These are phyloP conservation scores for Patiria miniata DNA, from an alignment of 35 echinoderm and acorn worm species.

Conservation along the genomic window DNA sequence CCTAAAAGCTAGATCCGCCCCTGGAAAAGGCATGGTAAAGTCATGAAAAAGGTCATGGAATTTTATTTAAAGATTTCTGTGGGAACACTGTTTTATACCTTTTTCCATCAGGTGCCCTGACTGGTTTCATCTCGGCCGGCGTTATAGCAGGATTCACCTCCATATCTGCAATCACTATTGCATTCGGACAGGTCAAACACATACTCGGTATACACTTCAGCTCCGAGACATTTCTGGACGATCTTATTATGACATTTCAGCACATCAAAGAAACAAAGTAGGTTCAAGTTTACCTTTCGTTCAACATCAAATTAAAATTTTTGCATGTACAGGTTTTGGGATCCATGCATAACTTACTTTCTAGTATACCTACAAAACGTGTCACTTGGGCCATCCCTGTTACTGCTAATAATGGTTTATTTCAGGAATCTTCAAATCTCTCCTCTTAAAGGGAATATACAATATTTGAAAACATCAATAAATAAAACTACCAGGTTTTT, in stretches of 20 bases:
- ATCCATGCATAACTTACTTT: neutral
- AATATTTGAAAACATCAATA: no score
- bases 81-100: neutral
- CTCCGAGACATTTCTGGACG: conserved; percentile 62
- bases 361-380: neutral
- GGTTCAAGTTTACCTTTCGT: conserved; percentile 44
- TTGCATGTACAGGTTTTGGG: neutral
- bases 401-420: neutral
- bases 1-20: no score
- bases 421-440: no score
- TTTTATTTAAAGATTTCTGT: no score
- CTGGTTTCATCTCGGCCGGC: conserved; percentile 87
- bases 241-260: conserved; percentile 51
- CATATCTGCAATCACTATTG: conserved; percentile 90
- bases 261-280: conserved; percentile 81
- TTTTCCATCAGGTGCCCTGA: conserved; percentile 68
- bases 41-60: no score
- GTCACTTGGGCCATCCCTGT: neutral
- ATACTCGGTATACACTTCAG: conserved; percentile 75
- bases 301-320: no score
- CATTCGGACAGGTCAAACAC: conserved; percentile 84
- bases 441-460: no score
- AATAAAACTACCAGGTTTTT: no score
- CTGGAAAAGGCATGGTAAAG: no score
- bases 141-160: conserved; percentile 95